Conservation (phyloP, 2,888 invertebrate genomes). For the Enchytraeus crypticus region DNA sequence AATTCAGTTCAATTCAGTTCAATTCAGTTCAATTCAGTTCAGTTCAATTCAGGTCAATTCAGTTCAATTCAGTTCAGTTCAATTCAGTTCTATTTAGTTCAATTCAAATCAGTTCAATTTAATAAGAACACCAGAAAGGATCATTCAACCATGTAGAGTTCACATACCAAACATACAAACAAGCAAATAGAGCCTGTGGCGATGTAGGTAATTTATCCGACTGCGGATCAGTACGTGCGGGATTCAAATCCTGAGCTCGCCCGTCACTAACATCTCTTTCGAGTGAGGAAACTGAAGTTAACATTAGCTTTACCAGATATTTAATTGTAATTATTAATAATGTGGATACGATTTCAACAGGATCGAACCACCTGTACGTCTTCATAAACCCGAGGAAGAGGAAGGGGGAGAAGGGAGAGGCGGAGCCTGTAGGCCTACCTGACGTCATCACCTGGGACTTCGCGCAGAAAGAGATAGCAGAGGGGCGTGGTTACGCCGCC, state of each 20-base stretch:
- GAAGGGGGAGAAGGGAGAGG: too few species aligned
- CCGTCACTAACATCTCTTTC: too few species aligned
- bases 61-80: neutral
- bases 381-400: constrained; percentile 40
- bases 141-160: too few species aligned
- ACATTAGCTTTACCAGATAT: too few species aligned
- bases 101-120: neutral
- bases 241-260: too few species aligned
- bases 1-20: neutral
- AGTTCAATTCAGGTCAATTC: neutral
- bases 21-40: neutral
- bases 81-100: neutral
- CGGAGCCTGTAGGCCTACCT: constrained; percentile 33
- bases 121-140: too few species aligned
- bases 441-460: constrained; percentile 46
- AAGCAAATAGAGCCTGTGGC: too few species aligned
- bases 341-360: constrained; percentile 28
- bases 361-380: constrained; percentile 49
- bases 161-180: too few species aligned
- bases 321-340: neutral
- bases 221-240: too few species aligned
- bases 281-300: too few species aligned
- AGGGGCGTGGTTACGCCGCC: constrained; percentile 47
- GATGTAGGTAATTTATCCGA: too few species aligned
- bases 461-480: constrained; percentile 49